Evolutionary conservation across 2,888 invertebrate species (phyloP), one percentile per base, ranked within the genome.

Genomic region (Drosophila emarginata): DNA sequence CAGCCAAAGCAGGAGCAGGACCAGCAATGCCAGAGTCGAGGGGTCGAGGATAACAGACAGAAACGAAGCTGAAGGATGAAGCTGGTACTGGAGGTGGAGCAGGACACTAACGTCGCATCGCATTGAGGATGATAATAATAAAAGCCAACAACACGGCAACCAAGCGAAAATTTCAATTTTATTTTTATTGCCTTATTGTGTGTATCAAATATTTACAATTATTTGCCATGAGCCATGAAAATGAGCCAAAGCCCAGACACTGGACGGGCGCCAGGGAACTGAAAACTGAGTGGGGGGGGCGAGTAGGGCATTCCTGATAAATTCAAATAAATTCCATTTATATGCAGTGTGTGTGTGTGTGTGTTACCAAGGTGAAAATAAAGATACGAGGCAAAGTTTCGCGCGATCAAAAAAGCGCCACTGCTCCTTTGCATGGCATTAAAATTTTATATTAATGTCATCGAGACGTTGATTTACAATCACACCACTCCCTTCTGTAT

Each of bases 381-480:
- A 85, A 82, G 77, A 73, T 11, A 23, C 51, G n/a, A 5, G 54
- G 61, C 45, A 23, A 87, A 85, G 69, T 82, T 82, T 80, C 84
- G 18, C 21, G 45, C 87, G 77, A 82, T 82, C 81, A 74, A 87
- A 80, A 68, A 51, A 73, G 52, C 66, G 40, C 64, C 56, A 5
- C 21, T 28, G 72, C 26, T 64, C 18, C 58, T 40, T 61, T 67
- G 56, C 65, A 76, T 53, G 72, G 85, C 89, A 90, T 90, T 90
- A 90, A 90, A 90, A 90, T 90, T 90, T 90, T 89, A 90, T 90
- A 88, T 90, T 90, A 90, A 90, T 90, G 90, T 89, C 90, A 90
- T 90, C 90, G 90, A 88, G 90, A 78, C 87, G 89, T 80, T 90
- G 90, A 90, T 90, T 90, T 90, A 90, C 90, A 86, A 80, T 87